These are phyloP conservation scores for Zeus faber DNA, from an alignment of 2,113 vertebrate species.

Conservation along the genomic window DNA sequence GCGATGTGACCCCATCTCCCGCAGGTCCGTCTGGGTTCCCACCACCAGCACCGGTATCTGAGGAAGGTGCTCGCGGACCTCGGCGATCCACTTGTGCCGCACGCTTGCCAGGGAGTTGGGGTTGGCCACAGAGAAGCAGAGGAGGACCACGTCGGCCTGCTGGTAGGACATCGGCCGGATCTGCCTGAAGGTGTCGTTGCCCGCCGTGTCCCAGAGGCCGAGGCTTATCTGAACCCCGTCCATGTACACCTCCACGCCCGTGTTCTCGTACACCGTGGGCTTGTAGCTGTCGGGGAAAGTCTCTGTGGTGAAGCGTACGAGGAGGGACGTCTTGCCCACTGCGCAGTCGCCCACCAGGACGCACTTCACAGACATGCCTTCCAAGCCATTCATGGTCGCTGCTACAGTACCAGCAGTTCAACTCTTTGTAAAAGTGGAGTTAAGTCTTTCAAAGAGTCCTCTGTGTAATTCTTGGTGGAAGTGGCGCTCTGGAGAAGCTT, in stretches of 20 bases:
- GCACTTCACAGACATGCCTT: conserved; percentile 86
- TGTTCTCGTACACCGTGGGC: conserved; percentile 96
- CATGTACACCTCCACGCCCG: conserved; percentile 93
- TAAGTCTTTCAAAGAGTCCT: too few species aligned
- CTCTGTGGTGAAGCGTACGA: conserved; percentile 94
- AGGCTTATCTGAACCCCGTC: conserved; percentile 91
- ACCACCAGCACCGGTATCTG: conserved; percentile 87
- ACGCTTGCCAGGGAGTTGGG: conserved; percentile 83
- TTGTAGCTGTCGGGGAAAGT: conserved; percentile 91
- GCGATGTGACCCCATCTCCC: conserved; percentile 79
- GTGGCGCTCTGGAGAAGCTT: too few species aligned
- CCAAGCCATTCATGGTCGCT: conserved; percentile 64
- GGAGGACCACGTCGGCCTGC: conserved; percentile 89
- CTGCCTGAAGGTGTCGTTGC: conserved; percentile 86
- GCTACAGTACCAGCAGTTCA: too few species aligned
- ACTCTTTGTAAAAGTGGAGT: too few species aligned
- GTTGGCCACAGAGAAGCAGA: conserved; percentile 96
- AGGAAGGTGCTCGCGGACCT: conserved; percentile 85
- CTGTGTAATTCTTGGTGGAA: too few species aligned
- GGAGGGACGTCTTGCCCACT: conserved; percentile 90
- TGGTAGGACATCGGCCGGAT: conserved; percentile 94
- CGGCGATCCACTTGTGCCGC: conserved; percentile 85
- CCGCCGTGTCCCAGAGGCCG: conserved; percentile 95
- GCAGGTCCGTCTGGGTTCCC: conserved; percentile 92
- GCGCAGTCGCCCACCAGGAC: conserved; percentile 93